Conservation (phyloP, 2,888 invertebrate species). For the Caenorhabditis sp. region DNA sequence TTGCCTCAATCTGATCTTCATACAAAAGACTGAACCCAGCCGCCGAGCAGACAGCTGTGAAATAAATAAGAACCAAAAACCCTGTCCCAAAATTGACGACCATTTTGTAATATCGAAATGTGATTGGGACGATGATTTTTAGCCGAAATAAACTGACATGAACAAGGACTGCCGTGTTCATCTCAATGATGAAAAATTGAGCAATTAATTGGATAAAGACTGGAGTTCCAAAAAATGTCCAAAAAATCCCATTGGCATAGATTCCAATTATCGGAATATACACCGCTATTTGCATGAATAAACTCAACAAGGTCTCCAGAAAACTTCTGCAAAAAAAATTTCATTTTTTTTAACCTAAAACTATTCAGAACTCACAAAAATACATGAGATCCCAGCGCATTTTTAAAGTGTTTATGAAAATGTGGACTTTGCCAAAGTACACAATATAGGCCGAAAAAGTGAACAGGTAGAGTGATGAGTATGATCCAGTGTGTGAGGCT, state of each 20-base stretch:
- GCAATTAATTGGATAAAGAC: constrained; percentile 24
- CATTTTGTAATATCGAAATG: constrained; percentile 18
- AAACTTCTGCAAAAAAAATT: constrained; percentile 27
- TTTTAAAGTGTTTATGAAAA: constrained; percentile 18
- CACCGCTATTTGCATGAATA: constrained; percentile 22
- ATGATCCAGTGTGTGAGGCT: neutral
- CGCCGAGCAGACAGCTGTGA: neutral
- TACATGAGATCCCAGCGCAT: constrained; percentile 20
- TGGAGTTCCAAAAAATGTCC: constrained; percentile 9
- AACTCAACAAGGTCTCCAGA: constrained; percentile 18
- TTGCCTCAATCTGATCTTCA: constrained; percentile 27
- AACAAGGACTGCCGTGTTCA: constrained; percentile 19
- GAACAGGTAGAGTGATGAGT: constrained; percentile 25
- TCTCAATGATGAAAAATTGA: constrained; percentile 13
- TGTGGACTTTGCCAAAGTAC: constrained; percentile 12
- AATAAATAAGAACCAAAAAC: constrained; percentile 16
- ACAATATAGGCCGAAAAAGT: constrained; percentile 30
- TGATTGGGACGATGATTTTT: constrained; percentile 34
- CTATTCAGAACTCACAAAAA: constrained; percentile 10
- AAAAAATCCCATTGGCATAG: constrained; percentile 29
- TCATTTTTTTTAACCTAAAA: neutral
- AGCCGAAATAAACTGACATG: constrained; percentile 27
- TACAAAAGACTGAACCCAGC: constrained; percentile 3
- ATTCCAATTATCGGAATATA: constrained; percentile 30
- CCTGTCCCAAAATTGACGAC: constrained; percentile 17